Base-by-base conservation (phyloP, 2,797 vertebrate species). In the Oreochromis grahami region DNA sequence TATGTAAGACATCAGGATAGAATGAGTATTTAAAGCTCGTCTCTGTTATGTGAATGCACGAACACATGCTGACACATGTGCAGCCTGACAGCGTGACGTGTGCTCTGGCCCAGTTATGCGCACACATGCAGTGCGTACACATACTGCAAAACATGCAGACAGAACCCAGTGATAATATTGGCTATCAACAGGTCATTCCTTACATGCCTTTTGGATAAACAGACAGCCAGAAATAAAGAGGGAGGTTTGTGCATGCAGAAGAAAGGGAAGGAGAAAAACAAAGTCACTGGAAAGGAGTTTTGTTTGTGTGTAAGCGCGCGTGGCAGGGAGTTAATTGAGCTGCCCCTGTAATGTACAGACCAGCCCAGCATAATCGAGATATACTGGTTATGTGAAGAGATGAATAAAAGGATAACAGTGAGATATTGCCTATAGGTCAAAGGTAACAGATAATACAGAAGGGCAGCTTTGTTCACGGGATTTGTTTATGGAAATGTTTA, bases 1-100 rank as follows among this genome's bases (percentile, higher is more conserved):
- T 24, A 19, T 68, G 53, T 12, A 50, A 85, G 72, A 53, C 24
- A 41, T 77, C 72, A 38, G 88, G 78, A 90, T 82, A 38, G 82
- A 83, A 48, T 13, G 41, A 87, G 89, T 83, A 90, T 90, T 91
- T 91, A 83, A 92, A 91, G 88, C 84, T 43, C 78, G 21, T 14
- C 26, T 81, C 14, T 70, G 78, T 85, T 85, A 83, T 52, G 84
- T 50, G 88, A 90, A 77, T 34, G 51, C 63, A 15, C 26, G 70
- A 63, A 89, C 88, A 85, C 90, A 89, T 86, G 84, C 68, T 60
- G 85, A 80, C 81, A 83, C 85, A 84, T 78, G 56, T 87, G 87
- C 79, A 56, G 36, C 60, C 53, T 0, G 24, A 83, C 77, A 43
- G 58, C 53, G 5, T 81, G 79, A 86, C 24, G 17, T 53, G 55